Evolutionary conservation across 53 echinoderm and acorn worm species (phyloP), one percentile per base, ranked within the genome.

Genomic region (Paracentrotus lividus): DNA sequence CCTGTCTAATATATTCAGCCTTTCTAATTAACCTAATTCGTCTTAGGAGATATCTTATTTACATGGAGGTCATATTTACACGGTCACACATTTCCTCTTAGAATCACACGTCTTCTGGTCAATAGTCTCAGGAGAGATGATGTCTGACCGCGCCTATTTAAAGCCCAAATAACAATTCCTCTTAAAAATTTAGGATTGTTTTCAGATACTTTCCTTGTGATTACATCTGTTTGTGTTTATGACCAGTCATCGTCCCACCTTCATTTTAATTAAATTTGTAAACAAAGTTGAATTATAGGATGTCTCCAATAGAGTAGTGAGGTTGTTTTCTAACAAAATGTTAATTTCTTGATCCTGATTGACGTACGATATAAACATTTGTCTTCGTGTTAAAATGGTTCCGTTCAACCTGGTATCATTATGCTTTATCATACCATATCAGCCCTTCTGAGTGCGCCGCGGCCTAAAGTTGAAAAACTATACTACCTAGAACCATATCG

Each of bases 131-230:
- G 72, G 72, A 40, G 36, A 38, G 21, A 20, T 15, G 5, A 3
- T 72, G 72, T 72, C 72, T 72, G 72, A 72, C 40, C 72, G 36
- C 36, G 72, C 72, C 36, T 40, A 72, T 72, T 72, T 72, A 36
- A 36, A 72, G 18, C 38, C 36, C 9, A 20, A 20, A 72, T 72
- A 38, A 72, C 72, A 72, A 72, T 38, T 6, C 67, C 33, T 33
- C 36, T 72, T 40, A 18, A 3, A 4, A 72, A 72, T 36, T 36
- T 72, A 20, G 20, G 64, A 64, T 8, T 64, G 27, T 69, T 38
- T 69, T 69, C 8, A 61, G 20, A 36, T 33, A 16, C 16, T 38
- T n/a, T 16, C 34, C 16, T 69, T 69, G 38, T 69, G 36, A 8
- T 40, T 38, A 4, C 16, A 21, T 72, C 21, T 32, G 14, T 15